Evolutionary conservation across 2,113 vertebrate genomes (phyloP).

Genomic region (mouse (Mus musculus)): DNA sequence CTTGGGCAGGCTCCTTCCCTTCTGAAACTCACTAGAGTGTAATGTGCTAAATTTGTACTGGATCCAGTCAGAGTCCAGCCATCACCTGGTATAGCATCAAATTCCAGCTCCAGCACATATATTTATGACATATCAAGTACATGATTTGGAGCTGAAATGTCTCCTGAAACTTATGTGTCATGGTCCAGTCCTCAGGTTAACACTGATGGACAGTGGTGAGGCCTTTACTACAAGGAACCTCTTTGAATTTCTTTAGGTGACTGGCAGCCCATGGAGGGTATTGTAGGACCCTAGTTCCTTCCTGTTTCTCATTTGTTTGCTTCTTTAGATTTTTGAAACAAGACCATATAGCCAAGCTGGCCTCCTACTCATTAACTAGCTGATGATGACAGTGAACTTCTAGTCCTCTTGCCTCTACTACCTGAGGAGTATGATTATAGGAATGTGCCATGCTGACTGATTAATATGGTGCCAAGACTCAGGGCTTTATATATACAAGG

Average conservation of each 20-base stretch:
- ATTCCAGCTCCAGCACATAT: not conserved
- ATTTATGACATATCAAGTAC: not conserved
- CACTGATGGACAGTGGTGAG: not conserved
- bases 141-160: not conserved
- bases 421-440: not conserved
- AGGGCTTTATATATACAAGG: not conserved
- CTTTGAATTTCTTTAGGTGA: not conserved
- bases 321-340: not conserved
- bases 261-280: not conserved
- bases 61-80: not conserved
- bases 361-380: not conserved
- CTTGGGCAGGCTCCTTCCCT: not conserved
- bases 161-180: not conserved
- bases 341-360: too few species aligned
- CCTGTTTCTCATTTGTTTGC: not conserved
- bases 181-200: not conserved
- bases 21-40: not conserved
- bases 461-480: not conserved
- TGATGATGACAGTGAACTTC: too few species aligned
- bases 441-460: too few species aligned
- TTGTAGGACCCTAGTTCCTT: not conserved
- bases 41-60: not conserved
- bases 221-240: not conserved
- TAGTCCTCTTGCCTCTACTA: not conserved
- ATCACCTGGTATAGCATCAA: too few species aligned